Percentiles rank a stretch among this genome's conserved stretches.
phyloP scores from a whole-genome alignment of 2,888 invertebrate genomes.

The Idaea aversata region DNA sequence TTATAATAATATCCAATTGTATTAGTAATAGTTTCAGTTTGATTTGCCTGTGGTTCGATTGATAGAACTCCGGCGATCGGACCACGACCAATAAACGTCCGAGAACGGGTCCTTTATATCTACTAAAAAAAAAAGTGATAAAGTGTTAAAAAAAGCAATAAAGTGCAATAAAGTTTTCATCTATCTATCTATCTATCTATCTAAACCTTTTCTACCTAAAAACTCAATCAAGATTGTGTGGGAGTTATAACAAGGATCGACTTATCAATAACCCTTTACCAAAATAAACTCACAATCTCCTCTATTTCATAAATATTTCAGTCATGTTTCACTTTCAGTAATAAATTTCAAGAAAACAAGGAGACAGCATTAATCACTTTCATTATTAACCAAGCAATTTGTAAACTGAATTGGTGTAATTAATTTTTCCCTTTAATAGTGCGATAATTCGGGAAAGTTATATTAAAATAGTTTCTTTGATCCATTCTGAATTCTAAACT shows the following conservation, averaged over 20 bases:
- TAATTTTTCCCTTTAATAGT: background rate
- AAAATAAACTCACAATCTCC: background rate
- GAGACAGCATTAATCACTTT: background rate
- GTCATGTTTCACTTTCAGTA: background rate
- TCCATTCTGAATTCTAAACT: background rate
- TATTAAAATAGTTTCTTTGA: background rate
- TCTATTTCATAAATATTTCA: background rate
- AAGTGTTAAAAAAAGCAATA: too few species aligned
- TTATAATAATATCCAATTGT: too few species aligned
- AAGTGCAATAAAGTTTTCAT: too few species aligned
- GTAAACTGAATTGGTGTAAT: background rate
- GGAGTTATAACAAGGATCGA: background rate
- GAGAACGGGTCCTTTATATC: too few species aligned
- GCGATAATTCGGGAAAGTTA: background rate
- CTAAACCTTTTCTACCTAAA: background rate
- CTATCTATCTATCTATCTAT: too few species aligned
- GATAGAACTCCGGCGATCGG: too few species aligned
- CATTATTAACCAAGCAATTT: background rate
- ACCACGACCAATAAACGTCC: too few species aligned
- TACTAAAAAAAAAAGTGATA: too few species aligned
- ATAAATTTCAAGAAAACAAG: background rate
- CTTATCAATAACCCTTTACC: background rate
- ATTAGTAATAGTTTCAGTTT: too few species aligned
- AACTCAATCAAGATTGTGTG: background rate
- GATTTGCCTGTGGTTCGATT: too few species aligned